Conservation (phyloP, 2,888 invertebrate species). For the Eupithecia subfuscata region DNA sequence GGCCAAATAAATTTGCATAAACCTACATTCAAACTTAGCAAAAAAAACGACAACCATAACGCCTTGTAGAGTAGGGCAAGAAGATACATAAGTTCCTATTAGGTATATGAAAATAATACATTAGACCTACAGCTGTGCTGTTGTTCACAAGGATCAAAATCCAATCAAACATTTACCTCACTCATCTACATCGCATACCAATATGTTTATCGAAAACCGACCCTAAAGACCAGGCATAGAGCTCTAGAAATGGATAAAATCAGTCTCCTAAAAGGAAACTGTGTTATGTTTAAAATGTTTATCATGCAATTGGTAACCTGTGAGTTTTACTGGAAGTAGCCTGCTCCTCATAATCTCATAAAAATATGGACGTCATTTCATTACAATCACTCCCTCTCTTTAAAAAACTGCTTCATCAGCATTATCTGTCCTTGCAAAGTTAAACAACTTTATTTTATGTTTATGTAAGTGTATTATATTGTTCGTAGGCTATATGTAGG, state of each 20-base stretch:
- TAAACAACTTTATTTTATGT: too few species aligned
- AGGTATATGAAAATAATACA: too few species aligned
- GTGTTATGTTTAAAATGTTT: neutral
- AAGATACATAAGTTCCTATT: neutral
- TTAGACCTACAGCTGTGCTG: neutral
- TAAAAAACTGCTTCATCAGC: too few species aligned
- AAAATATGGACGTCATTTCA: neutral
- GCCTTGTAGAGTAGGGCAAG: neutral
- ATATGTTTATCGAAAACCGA: neutral
- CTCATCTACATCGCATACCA: neutral
- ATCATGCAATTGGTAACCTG: neutral
- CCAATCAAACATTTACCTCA: neutral
- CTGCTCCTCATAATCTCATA: neutral
- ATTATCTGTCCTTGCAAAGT: too few species aligned
- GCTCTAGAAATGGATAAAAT: neutral
- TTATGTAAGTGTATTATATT: too few species aligned
- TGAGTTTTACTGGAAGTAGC: slow-evolving; percentile 11
- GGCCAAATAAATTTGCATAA: too few species aligned
- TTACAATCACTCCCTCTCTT: too few species aligned
- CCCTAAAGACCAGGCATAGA: neutral
- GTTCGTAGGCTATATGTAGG: too few species aligned
- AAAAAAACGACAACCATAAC: too few species aligned
- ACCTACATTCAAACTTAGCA: too few species aligned
- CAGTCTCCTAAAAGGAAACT: neutral
- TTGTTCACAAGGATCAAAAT: neutral